phyloP scores from a whole-genome alignment of 1,140 invertebrate genomes.

The Mactra quadrangularis region DNA sequence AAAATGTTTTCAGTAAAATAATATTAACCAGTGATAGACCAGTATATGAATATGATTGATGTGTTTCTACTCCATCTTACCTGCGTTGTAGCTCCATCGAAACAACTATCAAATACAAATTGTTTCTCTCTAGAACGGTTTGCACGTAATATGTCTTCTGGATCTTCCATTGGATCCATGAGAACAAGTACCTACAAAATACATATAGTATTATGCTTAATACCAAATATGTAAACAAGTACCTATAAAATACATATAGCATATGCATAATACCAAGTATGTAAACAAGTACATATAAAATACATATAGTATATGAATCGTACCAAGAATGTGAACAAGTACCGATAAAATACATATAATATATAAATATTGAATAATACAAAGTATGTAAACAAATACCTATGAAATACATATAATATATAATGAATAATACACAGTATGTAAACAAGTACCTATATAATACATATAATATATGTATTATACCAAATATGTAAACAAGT shows the following conservation, averaged over 20 bases:
- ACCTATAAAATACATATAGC: constrained; percentile 84
- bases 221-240: constrained; percentile 83
- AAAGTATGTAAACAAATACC: constrained; percentile 88
- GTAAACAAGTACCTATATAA: constrained; percentile 86
- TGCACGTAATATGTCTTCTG: constrained; percentile 87
- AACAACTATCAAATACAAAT: constrained; percentile 94
- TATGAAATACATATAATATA: constrained; percentile 75
- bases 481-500: constrained; percentile 83
- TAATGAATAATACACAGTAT: background rate
- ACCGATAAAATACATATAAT: background rate
- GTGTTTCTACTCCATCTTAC: no score
- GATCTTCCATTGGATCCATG: constrained; percentile 87
- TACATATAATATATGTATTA: background rate
- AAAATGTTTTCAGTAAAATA: no score
- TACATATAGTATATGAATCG: constrained; percentile 7
- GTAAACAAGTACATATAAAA: constrained; percentile 86
- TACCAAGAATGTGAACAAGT: constrained; percentile 12
- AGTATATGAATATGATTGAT: no score
- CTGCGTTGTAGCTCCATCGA: constrained; percentile 86
- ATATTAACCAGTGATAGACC: no score
- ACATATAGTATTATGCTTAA: background rate
- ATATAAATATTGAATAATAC: no score
- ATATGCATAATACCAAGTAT: background rate
- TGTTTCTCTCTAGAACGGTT: constrained; percentile 89
- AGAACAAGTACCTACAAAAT: constrained; percentile 87